These are phyloP conservation scores for Variabilichromis moorii DNA, from an alignment of 2,113 vertebrate species.

Conservation along the genomic window DNA sequence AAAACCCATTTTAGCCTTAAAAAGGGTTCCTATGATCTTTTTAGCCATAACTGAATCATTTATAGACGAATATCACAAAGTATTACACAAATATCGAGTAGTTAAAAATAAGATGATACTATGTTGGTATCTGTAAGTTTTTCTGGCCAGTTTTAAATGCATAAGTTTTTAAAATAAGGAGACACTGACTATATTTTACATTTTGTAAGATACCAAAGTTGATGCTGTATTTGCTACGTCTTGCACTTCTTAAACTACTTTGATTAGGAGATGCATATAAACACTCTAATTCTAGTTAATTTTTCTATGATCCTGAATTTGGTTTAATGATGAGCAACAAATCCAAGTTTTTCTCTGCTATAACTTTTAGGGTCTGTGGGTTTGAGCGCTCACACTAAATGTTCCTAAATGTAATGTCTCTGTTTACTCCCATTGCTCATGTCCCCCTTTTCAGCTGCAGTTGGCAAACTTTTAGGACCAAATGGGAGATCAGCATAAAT, in stretches of 20 bases:
- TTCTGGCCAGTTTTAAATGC: background rate
- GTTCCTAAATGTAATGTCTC: background rate
- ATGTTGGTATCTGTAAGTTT: background rate
- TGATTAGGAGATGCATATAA: background rate
- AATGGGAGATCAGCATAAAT: background rate
- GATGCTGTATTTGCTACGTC: background rate
- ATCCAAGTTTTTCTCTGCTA: background rate
- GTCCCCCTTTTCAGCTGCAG: background rate
- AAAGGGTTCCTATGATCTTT: background rate
- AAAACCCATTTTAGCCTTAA: background rate
- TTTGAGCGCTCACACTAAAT: background rate
- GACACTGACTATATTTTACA: background rate
- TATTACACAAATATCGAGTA: background rate
- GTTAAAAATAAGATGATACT: background rate
- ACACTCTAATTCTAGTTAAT: background rate
- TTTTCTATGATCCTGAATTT: background rate
- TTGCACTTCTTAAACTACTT: background rate
- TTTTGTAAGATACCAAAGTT: background rate
- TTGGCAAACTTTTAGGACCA: background rate
- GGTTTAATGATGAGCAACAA: background rate
- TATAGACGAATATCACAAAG: background rate
- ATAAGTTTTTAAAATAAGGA: background rate
- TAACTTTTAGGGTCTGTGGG: background rate
- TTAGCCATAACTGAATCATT: background rate
- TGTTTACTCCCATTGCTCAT: background rate